phyloP scores from a whole-genome alignment of 1,140 invertebrate genomes.

The Saccostrea echinata region DNA sequence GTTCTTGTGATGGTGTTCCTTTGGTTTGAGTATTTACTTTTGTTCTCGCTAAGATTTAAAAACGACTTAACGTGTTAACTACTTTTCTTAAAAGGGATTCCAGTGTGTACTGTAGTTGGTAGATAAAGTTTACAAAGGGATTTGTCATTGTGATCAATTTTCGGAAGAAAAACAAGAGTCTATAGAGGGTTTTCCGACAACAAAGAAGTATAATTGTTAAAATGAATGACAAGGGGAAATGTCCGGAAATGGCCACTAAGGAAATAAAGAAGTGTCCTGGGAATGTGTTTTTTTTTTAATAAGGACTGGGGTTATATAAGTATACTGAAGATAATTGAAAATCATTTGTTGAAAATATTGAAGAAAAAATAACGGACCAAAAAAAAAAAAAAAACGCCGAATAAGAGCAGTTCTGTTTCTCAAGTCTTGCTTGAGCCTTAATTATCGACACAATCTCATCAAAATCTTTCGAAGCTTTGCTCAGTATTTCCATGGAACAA shows the following conservation, averaged over 20 bases:
- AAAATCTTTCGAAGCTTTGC: too few relatives aligned
- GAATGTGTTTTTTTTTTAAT: not conserved
- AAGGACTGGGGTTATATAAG: too few relatives aligned
- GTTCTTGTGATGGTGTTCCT: not conserved
- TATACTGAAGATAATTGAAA: too few relatives aligned
- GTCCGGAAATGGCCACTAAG: not conserved
- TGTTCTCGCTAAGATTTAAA: constrained; percentile 19
- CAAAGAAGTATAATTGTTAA: not conserved
- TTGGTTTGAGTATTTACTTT: not conserved
- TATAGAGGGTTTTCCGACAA: not conserved
- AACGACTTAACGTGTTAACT: constrained; percentile 20
- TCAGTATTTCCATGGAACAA: too few relatives aligned
- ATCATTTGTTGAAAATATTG: too few relatives aligned
- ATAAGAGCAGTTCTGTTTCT: too few relatives aligned
- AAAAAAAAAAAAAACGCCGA: too few relatives aligned
- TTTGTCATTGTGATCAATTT: constrained; percentile 12
- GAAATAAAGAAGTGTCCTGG: not conserved
- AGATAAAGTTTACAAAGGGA: not conserved
- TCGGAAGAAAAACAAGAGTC: not conserved
- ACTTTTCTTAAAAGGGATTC: constrained; percentile 10
- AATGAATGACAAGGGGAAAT: not conserved
- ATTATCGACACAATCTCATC: too few relatives aligned
- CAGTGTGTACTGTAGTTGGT: not conserved
- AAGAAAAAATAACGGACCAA: too few relatives aligned
- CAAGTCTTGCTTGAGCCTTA: too few relatives aligned